A percentile compares a stretch with the other conserved stretches of the same genome.
These are phyloP conservation scores for Leptopilina drosophilae DNA, from an alignment of 2,888 invertebrate species.

Conservation along the genomic window DNA sequence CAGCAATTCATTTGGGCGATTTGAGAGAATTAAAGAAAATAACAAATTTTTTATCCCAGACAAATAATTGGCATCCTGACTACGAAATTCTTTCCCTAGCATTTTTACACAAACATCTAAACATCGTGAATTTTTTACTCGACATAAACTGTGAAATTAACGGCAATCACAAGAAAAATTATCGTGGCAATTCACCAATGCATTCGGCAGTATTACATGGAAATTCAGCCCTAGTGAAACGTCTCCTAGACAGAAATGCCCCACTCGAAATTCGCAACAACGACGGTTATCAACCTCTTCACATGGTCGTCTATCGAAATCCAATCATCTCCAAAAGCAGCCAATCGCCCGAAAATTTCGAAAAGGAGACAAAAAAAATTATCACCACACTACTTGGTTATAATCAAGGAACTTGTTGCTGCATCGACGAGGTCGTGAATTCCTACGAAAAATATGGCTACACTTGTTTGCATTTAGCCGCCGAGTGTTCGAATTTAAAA, in stretches of 20 bases:
- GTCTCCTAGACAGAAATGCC: not conserved
- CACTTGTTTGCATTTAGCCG: constrained; percentile 74
- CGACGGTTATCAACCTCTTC: not conserved
- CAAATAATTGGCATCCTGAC: not conserved
- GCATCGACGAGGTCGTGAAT: constrained; percentile 80
- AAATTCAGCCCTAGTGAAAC: not conserved
- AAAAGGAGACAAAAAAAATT: not conserved
- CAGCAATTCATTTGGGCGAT: not conserved
- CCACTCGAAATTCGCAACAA: not conserved
- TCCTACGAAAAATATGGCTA: constrained; percentile 88
- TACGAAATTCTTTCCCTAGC: constrained; percentile 12
- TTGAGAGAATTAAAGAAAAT: not conserved
- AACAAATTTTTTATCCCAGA: not conserved
- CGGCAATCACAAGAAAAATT: constrained; percentile 80
- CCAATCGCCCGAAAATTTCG: not conserved
- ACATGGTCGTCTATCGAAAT: constrained; percentile 20
- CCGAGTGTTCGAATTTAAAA: constrained; percentile 1
- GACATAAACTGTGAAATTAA: not conserved
- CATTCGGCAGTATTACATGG: constrained; percentile 85
- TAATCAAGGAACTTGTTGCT: too few species aligned
- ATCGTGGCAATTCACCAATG: constrained; percentile 88
- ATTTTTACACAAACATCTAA: constrained; percentile 3
- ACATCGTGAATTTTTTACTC: not conserved
- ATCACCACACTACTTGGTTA: not conserved
- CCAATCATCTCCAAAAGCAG: not conserved